Evolutionary conservation across 2,113 vertebrate species (phyloP).

Genomic region (Chlamydotis undulata): DNA sequence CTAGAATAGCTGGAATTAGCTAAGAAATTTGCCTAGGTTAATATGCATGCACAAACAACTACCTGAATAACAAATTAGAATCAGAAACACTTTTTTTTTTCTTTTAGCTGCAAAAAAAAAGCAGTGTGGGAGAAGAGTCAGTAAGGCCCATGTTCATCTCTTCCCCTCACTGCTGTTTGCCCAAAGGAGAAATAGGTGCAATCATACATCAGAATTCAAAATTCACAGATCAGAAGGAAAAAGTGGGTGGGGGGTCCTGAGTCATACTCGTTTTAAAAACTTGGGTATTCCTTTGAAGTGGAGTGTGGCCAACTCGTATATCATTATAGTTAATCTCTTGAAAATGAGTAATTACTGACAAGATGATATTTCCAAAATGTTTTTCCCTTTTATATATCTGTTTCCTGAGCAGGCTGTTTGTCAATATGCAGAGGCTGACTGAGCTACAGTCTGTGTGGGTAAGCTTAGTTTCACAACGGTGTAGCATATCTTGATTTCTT

Average conservation of each 20-base stretch:
- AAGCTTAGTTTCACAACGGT: neutral
- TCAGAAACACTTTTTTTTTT: neutral
- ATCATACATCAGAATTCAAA: neutral
- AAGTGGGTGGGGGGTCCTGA: neutral
- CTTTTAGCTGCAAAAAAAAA: neutral
- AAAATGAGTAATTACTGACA: neutral
- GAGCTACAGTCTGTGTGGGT: neutral
- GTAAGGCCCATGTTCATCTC: neutral
- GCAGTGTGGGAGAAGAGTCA: neutral
- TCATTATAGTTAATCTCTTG: neutral
- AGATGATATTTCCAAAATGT: neutral
- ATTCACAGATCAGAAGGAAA: neutral
- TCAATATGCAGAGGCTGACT: neutral
- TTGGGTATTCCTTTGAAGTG: neutral
- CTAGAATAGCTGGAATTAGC: neutral
- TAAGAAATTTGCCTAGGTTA: neutral
- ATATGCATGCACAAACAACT: rapidly evolving
- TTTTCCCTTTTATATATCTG: neutral
- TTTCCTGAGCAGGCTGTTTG: neutral
- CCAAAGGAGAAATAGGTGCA: neutral
- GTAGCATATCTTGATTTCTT: neutral
- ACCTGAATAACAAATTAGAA: neutral
- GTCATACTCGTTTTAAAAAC: neutral
- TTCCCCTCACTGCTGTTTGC: neutral
- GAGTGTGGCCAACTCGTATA: neutral